Evolutionary conservation across 1,140 invertebrate species (phyloP).

Genomic region (Macrostomum lignano): DNA sequence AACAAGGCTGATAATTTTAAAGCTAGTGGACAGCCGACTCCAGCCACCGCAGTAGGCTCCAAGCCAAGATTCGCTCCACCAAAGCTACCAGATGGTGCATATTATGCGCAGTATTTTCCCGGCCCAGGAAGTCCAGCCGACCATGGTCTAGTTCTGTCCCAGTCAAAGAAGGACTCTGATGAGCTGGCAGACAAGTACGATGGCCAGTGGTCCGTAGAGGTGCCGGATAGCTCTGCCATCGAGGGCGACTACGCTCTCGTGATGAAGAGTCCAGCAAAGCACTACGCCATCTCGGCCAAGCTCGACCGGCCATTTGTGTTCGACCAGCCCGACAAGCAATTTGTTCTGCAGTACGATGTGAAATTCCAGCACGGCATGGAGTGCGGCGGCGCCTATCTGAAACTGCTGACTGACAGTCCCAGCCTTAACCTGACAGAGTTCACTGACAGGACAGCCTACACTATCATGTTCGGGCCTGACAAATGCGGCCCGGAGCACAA

Average conservation of each 20-base stretch:
- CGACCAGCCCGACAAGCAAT: constrained; percentile 43
- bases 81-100: too few relatives aligned
- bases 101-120: too few relatives aligned
- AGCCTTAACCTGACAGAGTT: too few relatives aligned
- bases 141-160: constrained; percentile 1
- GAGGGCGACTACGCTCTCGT: constrained; percentile 3
- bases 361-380: constrained; percentile 59
- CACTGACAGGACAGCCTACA: constrained; percentile 72
- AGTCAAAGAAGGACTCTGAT: constrained; percentile 4
- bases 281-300: constrained; percentile 56
- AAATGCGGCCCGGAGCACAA: constrained; percentile 77
- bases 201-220: constrained; percentile 4
- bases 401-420: constrained; percentile 39
- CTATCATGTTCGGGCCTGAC: constrained; percentile 88
- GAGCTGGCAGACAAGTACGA: constrained; percentile 4
- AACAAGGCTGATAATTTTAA: too few relatives aligned
- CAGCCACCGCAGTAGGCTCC: too few relatives aligned
- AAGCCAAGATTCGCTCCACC: too few relatives aligned
- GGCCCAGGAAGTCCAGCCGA: too few relatives aligned
- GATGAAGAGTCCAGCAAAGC: constrained; percentile 53
- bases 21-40: too few relatives aligned
- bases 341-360: constrained; percentile 54
- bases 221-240: background rate
- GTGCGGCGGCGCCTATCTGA: constrained; percentile 88
- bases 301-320: constrained; percentile 52